phyloP scores from a whole-genome alignment of 2,888 invertebrate species.

The Nasonovia ribisnigri region DNA sequence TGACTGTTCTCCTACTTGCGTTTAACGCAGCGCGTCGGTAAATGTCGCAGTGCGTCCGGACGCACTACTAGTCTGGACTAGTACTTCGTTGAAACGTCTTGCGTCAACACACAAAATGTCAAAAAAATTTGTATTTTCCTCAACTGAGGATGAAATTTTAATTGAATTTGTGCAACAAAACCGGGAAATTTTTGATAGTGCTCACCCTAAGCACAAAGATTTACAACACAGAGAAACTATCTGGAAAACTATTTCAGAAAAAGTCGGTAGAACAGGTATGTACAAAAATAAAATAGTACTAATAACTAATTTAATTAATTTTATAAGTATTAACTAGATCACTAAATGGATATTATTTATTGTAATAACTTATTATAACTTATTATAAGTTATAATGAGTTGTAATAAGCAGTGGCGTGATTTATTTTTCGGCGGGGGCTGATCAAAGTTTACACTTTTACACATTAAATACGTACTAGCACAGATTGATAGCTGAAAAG shows the following conservation, averaged over 20 bases:
- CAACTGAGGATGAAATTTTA: not conserved
- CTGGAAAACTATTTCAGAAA: not conserved
- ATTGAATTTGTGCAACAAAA: not conserved
- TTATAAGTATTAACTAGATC: no score
- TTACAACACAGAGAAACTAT: not conserved
- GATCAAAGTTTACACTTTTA: no score
- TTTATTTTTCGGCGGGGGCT: no score
- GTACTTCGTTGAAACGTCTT: not conserved
- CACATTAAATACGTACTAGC: no score
- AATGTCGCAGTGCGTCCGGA: not conserved
- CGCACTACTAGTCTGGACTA: not conserved
- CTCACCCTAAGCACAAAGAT: not conserved
- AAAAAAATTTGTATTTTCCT: not conserved
- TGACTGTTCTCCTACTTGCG: not conserved
- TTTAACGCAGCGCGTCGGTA: not conserved
- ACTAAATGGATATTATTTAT: no score
- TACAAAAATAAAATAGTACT: no score
- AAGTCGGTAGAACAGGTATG: not conserved
- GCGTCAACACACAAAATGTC: not conserved
- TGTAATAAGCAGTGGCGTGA: no score
- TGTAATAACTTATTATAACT: no score
- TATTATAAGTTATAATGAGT: no score
- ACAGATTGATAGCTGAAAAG: no score
- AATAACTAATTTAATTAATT: no score
- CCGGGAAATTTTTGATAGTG: not conserved